Evolutionary conservation across 1,140 invertebrate species (phyloP).

Genomic region (Leptonema lineaticorne): DNA sequence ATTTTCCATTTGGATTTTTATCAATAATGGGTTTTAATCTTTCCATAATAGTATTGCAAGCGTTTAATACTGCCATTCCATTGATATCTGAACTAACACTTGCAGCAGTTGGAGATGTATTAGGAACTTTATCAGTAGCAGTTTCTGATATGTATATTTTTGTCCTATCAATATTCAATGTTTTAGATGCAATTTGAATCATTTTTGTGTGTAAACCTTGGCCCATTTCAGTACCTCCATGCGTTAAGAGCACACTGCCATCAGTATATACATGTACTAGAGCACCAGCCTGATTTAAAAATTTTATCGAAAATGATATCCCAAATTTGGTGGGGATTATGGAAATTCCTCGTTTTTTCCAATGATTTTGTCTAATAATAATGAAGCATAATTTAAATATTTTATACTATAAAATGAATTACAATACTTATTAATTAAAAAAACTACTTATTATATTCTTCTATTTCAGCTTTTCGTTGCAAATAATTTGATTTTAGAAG

Average conservation of each 20-base stretch:
- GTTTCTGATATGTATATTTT: conserved; percentile 89
- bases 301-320: conserved; percentile 77
- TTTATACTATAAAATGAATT: not conserved
- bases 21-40: conserved; percentile 76
- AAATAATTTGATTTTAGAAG: conserved; percentile 67
- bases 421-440: not conserved
- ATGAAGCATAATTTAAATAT: conserved; percentile 13
- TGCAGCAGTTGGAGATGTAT: conserved; percentile 89
- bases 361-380: conserved; percentile 71
- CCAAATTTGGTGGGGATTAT: conserved; percentile 91
- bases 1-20: conserved; percentile 75
- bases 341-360: conserved; percentile 84
- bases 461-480: conserved; percentile 61
- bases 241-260: conserved; percentile 88
- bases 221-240: conserved; percentile 94
- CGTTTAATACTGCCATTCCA: conserved; percentile 90
- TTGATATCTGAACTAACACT: conserved; percentile 91
- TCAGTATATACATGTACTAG: conserved; percentile 88
- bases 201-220: conserved; percentile 96
- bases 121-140: conserved; percentile 91
- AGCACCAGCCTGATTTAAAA: conserved; percentile 88
- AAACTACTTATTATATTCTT: conserved; percentile 71
- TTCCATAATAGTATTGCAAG: conserved; percentile 76
- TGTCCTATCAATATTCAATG: conserved; percentile 69
- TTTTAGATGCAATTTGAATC: conserved; percentile 81